Conservation (phyloP, 2,797 vertebrate genomes). For the Tympanoctomys barrerae region DNA sequence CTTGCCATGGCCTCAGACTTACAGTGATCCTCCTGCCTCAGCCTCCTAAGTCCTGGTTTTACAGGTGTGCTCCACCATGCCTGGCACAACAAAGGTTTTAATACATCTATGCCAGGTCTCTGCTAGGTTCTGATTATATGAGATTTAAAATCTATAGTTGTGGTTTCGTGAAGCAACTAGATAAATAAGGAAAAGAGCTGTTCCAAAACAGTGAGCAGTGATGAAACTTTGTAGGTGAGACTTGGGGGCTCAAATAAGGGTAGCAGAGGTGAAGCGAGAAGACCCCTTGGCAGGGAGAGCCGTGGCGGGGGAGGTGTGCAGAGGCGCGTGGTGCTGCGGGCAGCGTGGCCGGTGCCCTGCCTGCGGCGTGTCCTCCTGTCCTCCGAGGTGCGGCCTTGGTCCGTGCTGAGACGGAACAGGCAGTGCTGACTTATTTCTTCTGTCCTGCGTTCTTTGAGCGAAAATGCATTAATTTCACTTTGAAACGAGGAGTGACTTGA, state of each 20-base stretch:
- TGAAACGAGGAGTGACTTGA: background rate
- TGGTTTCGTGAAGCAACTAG: background rate
- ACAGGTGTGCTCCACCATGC: background rate
- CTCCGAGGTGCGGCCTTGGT: background rate
- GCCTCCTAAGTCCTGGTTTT: background rate
- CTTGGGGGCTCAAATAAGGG: background rate
- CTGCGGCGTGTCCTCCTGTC: accelerated
- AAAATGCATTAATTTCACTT: background rate
- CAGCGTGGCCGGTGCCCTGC: background rate
- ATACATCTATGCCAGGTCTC: background rate
- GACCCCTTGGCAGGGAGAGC: background rate
- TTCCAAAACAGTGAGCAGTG: background rate
- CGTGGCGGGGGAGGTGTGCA: background rate
- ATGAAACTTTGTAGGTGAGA: background rate
- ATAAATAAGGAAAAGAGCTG: background rate
- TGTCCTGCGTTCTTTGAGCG: background rate
- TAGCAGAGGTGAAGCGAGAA: background rate
- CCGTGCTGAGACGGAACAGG: background rate
- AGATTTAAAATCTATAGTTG: background rate
- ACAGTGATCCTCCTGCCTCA: background rate
- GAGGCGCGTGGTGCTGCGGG: accelerated
- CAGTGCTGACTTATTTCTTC: background rate
- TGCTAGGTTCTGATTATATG: background rate
- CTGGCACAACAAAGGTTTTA: background rate
- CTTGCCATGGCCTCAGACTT: background rate